A percentile compares a stretch with the other conserved stretches of the same genome.
Conservation (phyloP, 2,888 invertebrate genomes). For the Ditula angustiorana region DNA sequence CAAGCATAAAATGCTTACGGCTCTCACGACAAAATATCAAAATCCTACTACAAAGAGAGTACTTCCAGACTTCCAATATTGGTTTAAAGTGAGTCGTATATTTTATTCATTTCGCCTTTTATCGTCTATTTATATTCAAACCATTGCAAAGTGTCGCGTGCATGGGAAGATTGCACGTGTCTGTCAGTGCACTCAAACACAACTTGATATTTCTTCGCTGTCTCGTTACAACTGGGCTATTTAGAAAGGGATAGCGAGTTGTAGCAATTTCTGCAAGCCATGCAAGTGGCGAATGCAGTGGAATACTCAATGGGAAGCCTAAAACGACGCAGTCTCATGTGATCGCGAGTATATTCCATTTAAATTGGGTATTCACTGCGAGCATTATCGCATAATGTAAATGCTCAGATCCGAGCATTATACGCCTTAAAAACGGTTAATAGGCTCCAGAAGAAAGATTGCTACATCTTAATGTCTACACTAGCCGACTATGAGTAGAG, state of each 20-base stretch:
- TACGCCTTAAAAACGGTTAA: too few relatives aligned
- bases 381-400: too few relatives aligned
- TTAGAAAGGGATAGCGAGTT: neutral
- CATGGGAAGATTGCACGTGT: conserved; percentile 52
- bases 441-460: too few relatives aligned
- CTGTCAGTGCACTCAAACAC: conserved; percentile 53
- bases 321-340: conserved; percentile 37
- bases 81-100: neutral
- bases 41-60: neutral
- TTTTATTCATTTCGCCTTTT: conserved; percentile 43
- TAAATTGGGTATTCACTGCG: too few relatives aligned
- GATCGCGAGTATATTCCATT: too few relatives aligned
- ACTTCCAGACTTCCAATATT: neutral
- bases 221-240: neutral
- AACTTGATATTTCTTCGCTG: neutral
- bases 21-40: neutral
- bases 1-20: neutral
- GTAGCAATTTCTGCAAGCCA: conserved; percentile 41
- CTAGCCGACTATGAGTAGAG: too few relatives aligned
- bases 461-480: too few relatives aligned
- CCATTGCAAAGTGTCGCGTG: conserved; percentile 47
- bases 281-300: conserved; percentile 45
- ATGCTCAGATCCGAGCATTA: too few relatives aligned
- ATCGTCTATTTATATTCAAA: conserved; percentile 48
- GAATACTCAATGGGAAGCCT: conserved; percentile 49